Conservation (phyloP, 2,113 vertebrate species). For the Atrichornis clamosus region DNA sequence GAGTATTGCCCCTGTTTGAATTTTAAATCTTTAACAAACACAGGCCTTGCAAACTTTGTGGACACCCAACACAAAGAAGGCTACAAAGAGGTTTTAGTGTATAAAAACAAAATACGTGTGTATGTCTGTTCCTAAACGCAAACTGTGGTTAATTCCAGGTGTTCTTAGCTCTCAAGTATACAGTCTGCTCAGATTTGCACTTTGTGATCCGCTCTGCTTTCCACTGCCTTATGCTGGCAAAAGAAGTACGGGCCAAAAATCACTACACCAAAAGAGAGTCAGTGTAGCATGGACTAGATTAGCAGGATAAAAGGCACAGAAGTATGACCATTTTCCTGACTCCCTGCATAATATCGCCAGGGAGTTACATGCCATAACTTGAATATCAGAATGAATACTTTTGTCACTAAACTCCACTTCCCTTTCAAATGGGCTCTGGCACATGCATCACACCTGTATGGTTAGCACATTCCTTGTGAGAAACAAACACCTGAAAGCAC, state of each 20-base stretch:
- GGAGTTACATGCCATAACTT: background rate
- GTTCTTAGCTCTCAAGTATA: background rate
- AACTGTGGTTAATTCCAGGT: background rate
- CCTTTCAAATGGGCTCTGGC: background rate
- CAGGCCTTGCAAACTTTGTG: background rate
- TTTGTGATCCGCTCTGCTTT: background rate
- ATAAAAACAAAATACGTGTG: background rate
- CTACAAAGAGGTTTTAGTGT: background rate
- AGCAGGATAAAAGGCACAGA: background rate
- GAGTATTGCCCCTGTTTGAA: background rate
- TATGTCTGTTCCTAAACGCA: background rate
- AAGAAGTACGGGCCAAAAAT: background rate
- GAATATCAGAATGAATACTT: background rate
- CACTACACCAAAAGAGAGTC: background rate
- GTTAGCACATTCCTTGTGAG: background rate
- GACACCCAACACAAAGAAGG: background rate
- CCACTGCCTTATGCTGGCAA: background rate
- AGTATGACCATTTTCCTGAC: background rate
- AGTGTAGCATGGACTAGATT: background rate
- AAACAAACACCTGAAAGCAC: background rate
- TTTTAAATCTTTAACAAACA: background rate
- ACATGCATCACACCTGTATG: background rate
- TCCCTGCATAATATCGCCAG: background rate
- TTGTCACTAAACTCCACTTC: background rate
- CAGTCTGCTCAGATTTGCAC: background rate